These are phyloP conservation scores for Pteromalus puparum DNA, from an alignment of 1,140 invertebrate species.

Conservation along the genomic window DNA sequence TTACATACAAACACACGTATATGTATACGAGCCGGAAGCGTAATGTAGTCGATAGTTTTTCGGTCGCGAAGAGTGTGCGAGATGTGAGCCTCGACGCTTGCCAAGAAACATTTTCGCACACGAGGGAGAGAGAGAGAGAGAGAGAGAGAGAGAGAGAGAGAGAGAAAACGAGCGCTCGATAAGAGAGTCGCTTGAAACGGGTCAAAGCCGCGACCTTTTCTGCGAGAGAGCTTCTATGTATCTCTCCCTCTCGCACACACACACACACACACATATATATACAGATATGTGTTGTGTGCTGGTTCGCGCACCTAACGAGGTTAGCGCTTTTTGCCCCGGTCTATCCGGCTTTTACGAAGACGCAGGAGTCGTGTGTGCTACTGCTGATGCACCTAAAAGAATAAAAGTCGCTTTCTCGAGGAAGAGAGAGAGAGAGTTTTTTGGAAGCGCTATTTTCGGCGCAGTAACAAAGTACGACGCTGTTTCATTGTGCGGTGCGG, in stretches of 20 bases:
- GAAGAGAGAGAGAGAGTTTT: not conserved
- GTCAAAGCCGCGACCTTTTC: constrained; percentile 73
- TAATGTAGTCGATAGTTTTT: too few relatives aligned
- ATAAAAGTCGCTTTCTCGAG: too few relatives aligned
- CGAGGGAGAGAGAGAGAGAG: not conserved
- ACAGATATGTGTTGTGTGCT: not conserved
- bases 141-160: not conserved
- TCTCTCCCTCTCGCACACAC: not conserved
- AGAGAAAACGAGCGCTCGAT: constrained; percentile 55
- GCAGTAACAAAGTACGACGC: not conserved
- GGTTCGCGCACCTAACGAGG: constrained; percentile 35
- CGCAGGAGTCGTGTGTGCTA: not conserved
- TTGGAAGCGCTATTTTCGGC: not conserved
- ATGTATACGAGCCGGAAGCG: not conserved
- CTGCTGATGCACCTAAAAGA: too few relatives aligned
- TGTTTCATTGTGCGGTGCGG: not conserved
- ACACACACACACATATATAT: too few relatives aligned
- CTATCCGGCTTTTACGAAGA: not conserved
- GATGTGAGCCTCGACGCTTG: not conserved
- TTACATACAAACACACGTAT: not conserved
- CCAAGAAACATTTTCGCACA: constrained; percentile 7
- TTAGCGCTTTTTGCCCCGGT: constrained; percentile 9
- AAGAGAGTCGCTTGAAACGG: constrained; percentile 63
- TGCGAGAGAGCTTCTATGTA: constrained; percentile 22
- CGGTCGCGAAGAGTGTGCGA: too few relatives aligned